Evolutionary conservation across 2,797 vertebrate genomes (phyloP), one percentile per base, ranked within the genome.

Genomic region (Tragopan temminckii): DNA sequence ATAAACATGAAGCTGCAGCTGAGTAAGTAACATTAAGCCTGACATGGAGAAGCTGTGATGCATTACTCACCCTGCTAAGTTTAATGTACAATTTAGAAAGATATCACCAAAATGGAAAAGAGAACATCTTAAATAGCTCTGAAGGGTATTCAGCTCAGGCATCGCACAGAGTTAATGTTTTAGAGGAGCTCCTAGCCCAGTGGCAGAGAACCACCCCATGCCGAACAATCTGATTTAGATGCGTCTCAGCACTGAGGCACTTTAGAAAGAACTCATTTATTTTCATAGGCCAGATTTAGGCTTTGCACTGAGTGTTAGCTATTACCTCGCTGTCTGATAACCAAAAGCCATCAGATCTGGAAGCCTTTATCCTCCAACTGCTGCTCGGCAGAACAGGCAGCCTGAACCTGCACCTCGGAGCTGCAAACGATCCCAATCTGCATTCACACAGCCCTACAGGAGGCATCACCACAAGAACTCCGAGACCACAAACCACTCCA

Each of bases 71-170:
- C 85, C 96, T 93, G 96, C 81, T 95, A 95, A 95, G 96, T 96
- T 97, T 96, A 97, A 97, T 97, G 96, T 96, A 96, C 97, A 97
- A 97, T 97, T 98, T 97, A 98, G 97, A 96, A 97, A 97, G 96
- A 93, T 96, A 97, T 97, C 96, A 97, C 96, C 97, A 94, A 90
- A 95, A 97, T 68, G 94, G 96, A 96, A 91, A 67, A 90, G 96
- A 95, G 97, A 88, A 95, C 83, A 94, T 96, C 95, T 92, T 95
- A 95, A 97, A 96, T 96, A 97, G 97, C 90, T 96, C 90, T 82
- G 97, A 97, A 93, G 89, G 95, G 93, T 71, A 58, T n/a, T 93
- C 53, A 8, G 93, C 93, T 88, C 80, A 50, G 93, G 55, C 93
- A 79, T 81, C n/a, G 10, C 75, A 9, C 5, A 5, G 62, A 40